Evolutionary conservation across 2,113 vertebrate genomes (phyloP).

Genomic region (Zosterops hypoxanthus): DNA sequence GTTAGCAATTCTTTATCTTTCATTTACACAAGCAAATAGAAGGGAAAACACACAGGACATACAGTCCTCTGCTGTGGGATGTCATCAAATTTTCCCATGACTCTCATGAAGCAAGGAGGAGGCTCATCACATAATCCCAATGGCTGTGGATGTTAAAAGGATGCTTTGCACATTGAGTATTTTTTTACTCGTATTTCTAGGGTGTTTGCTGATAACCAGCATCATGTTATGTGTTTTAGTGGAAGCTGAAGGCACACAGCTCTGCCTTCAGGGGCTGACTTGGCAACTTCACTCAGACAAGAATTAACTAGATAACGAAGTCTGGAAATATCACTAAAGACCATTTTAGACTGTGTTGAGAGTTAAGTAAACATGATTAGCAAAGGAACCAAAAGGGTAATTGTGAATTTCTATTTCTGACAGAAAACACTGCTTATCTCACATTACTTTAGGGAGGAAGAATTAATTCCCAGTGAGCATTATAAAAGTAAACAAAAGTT

Average conservation of each 20-base stretch:
- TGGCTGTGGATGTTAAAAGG: not conserved
- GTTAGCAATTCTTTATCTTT: not conserved
- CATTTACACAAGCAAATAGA: not conserved
- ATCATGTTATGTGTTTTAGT: not conserved
- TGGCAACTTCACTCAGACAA: not conserved
- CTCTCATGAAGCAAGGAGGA: not conserved
- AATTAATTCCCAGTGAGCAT: conserved; percentile 9
- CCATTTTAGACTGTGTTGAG: not conserved
- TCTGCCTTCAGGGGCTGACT: not conserved
- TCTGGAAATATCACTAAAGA: not conserved
- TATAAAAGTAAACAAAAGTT: conserved; percentile 28
- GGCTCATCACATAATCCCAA: not conserved
- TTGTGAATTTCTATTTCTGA: conserved; percentile 20
- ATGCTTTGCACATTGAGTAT: not conserved
- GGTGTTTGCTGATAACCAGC: not conserved
- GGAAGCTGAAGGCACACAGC: not conserved
- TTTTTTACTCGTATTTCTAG: not conserved
- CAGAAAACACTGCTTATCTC: conserved; percentile 5
- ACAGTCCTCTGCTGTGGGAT: not conserved
- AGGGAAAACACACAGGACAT: not conserved
- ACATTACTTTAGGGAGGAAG: not conserved
- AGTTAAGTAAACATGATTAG: conserved; percentile 19
- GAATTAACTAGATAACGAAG: not conserved
- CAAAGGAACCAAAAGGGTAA: not conserved
- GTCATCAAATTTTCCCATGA: not conserved